Base-by-base conservation (phyloP, 2,888 invertebrate genomes). In the Agrochola circellaris region DNA sequence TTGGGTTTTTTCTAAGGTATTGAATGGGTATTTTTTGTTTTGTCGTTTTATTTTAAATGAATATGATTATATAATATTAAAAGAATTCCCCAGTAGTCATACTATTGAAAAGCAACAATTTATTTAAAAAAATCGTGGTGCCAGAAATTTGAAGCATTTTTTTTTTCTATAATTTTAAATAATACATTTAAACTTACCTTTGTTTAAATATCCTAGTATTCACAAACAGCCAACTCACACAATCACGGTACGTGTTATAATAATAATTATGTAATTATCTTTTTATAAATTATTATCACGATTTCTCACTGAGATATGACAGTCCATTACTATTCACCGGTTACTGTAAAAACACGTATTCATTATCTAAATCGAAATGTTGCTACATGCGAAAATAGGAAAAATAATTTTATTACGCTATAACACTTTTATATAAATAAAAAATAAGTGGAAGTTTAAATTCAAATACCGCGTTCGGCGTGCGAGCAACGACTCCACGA, bases 291-390 rank as follows among this genome's bases (percentile, higher is more conserved):
- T 68, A 62, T 80, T 79, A 83, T 73, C 75, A 81, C 82, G 72
- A 81, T 84, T 80, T 78, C 48, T 58, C 82, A 85, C 79, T 81
- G 48, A 62, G 78, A 79, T 38, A 13, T 67, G 75, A 79, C 77
- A 79, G 45, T 75, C 66, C 82, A 81, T 84, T 69, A 77, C 77
- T 83, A 79, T 87, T 86, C 85, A 92, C 91, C 91, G 91, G 88
- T 91, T 89, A 90, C 88, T 86, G 74, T 84, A 79, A 89, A 87
- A 88, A 90, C 94, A 94, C 94, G 94, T 94, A 94, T 87, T 73
- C 89, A 89, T 85, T 87, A 78, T 82, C 79, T 80, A 82, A 77
- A 73, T 79, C 73, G 68, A 77, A 89, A 91, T 93, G 93, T 94
- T 94, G 92, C 94, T 79, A 87, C 80, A 89, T 77, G 83, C 54